Percentiles rank a stretch among this genome's conserved stretches.
These are phyloP conservation scores for Hirtodrosophila cameraria DNA, from an alignment of 2,888 invertebrate species.

Conservation along the genomic window DNA sequence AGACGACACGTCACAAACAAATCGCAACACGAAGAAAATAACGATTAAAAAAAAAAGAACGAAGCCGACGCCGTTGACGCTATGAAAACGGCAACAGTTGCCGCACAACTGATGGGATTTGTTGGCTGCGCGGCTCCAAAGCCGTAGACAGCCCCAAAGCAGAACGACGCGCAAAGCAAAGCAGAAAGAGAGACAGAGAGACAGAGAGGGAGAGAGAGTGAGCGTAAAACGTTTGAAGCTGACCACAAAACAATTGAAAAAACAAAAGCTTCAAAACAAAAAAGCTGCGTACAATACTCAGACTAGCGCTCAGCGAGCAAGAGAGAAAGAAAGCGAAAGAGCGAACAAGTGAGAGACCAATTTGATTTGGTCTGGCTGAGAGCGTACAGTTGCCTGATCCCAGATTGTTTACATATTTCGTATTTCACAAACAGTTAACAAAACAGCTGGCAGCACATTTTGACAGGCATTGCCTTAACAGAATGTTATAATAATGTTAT, in stretches of 20 bases:
- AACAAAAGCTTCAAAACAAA: constrained; percentile 32
- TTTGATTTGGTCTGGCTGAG: background rate
- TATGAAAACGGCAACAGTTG: constrained; percentile 68
- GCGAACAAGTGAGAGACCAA: background rate
- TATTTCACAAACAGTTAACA: constrained; percentile 7
- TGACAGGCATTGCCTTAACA: constrained; percentile 2
- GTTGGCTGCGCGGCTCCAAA: constrained; percentile 32
- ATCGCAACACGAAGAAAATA: constrained; percentile 5
- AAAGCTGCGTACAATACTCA: constrained; percentile 49
- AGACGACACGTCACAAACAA: constrained; percentile 14
- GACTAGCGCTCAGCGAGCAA: background rate
- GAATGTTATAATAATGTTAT: constrained; percentile 10
- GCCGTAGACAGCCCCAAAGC: constrained; percentile 27
- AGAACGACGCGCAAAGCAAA: constrained; percentile 5
- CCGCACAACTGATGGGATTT: constrained; percentile 67
- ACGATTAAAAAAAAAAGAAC: constrained; percentile 20
- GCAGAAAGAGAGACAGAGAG: constrained; percentile 7
- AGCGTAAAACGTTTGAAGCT: constrained; percentile 33
- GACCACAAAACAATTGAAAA: constrained; percentile 44
- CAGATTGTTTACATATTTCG: constrained; percentile 9
- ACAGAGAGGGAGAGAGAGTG: constrained; percentile 10
- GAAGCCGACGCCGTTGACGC: constrained; percentile 36
- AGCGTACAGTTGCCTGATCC: constrained; percentile 23
- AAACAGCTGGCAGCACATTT: constrained; percentile 28
- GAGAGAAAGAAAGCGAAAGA: background rate